Conservation (phyloP, 1,140 invertebrate genomes). For the Drosophila nigrodunni region DNA sequence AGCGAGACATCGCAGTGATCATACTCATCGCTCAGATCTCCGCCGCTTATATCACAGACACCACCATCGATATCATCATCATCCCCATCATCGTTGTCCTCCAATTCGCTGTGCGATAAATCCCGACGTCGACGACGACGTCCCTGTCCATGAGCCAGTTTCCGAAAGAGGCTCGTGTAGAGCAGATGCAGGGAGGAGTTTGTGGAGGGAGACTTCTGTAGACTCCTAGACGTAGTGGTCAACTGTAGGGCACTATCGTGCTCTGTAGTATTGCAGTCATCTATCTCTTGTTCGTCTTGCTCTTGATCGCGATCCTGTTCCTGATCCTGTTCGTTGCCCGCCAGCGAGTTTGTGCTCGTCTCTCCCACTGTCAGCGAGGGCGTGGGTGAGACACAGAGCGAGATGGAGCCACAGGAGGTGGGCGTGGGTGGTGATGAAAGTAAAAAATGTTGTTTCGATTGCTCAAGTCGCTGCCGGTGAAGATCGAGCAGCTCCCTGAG, state of each 20-base stretch:
- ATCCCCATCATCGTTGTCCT: slow-evolving; percentile 48
- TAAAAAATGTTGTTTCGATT: slow-evolving; percentile 84
- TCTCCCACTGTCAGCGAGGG: slow-evolving; percentile 51
- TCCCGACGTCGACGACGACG: slow-evolving; percentile 56
- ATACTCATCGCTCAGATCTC: slow-evolving; percentile 78
- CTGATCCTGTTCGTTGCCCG: slow-evolving; percentile 45
- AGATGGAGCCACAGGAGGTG: slow-evolving; percentile 71
- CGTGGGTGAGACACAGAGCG: slow-evolving; percentile 72
- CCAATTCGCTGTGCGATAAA: slow-evolving; percentile 64
- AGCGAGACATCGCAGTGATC: slow-evolving; percentile 72
- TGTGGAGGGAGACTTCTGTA: slow-evolving; percentile 74
- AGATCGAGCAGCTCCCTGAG: slow-evolving; percentile 78
- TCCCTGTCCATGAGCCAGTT: slow-evolving; percentile 44
- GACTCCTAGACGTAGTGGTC: slow-evolving; percentile 63
- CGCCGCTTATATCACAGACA: slow-evolving; percentile 82
- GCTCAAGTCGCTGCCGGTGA: slow-evolving; percentile 77
- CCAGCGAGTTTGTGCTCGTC: slow-evolving; percentile 30
- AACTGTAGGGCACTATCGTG: slow-evolving; percentile 69
- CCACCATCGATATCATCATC: slow-evolving; percentile 75
- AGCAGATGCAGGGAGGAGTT: slow-evolving; percentile 78
- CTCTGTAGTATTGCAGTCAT: slow-evolving; percentile 62
- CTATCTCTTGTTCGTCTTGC: slow-evolving; percentile 18
- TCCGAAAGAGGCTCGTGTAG: slow-evolving; percentile 72
- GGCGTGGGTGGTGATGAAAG: slow-evolving; percentile 80
- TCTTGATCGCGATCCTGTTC: slow-evolving; percentile 32